Percentiles rank a stretch among this genome's conserved stretches.
These are phyloP conservation scores for Drosophila atripex DNA, from an alignment of 2,888 invertebrate genomes.

Conservation along the genomic window DNA sequence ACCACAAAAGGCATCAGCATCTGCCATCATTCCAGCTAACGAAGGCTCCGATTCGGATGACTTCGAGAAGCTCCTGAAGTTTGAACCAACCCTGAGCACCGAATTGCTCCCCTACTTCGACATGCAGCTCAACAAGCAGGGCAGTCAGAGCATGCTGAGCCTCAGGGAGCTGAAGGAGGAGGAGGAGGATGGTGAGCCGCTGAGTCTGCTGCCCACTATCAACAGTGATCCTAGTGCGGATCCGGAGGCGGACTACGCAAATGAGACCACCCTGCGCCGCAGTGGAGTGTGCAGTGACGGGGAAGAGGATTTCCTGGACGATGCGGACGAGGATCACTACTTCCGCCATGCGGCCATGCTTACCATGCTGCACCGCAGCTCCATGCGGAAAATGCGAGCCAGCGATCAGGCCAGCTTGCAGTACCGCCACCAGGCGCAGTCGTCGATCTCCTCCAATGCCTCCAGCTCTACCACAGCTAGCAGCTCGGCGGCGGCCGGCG, in stretches of 20 bases:
- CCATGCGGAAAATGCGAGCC: conserved; percentile 81
- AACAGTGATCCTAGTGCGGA: conserved; percentile 80
- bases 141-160: conserved; percentile 77
- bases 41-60: conserved; percentile 83
- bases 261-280: conserved; percentile 62
- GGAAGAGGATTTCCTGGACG: conserved; percentile 79
- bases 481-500: conserved; percentile 44
- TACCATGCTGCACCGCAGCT: conserved; percentile 82
- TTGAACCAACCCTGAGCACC: conserved; percentile 81
- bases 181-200: conserved; percentile 69
- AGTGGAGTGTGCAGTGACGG: conserved; percentile 79
- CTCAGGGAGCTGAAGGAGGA: conserved; percentile 76
- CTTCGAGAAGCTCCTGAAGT: conserved; percentile 82
- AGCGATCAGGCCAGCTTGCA: conserved; percentile 76
- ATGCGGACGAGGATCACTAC: conserved; percentile 80
- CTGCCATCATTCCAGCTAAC: conserved; percentile 40
- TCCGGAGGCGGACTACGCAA: conserved; percentile 71
- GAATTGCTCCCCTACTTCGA: conserved; percentile 84
- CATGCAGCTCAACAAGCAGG: conserved; percentile 82
- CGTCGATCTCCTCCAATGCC: conserved; percentile 78
- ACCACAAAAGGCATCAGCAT: not conserved
- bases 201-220: conserved; percentile 78
- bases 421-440: conserved; percentile 77
- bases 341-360: conserved; percentile 82
- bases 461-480: conserved; percentile 71